Evolutionary conservation across 2,888 invertebrate species (phyloP), one percentile per base, ranked within the genome.

Genomic region (Trichopoda pennipes): DNA sequence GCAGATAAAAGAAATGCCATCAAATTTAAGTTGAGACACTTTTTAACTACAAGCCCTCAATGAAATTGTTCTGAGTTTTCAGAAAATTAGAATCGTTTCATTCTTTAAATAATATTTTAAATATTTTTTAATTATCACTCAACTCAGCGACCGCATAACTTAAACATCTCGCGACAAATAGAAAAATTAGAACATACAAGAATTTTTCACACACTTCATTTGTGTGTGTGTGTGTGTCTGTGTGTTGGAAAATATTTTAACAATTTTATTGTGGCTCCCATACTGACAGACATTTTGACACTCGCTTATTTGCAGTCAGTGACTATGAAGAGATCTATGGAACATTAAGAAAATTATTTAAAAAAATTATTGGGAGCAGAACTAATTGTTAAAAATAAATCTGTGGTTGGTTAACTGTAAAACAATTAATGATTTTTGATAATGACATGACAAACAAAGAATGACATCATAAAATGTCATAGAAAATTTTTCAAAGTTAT

Each of bases 191-290:
- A 38, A 38, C 21, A 6, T n/a, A n/a, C 1, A 58, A 58, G n/a
- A 32, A 70, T 32, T 35, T 58, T 70, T 70, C 58, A 58, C 69
- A 70, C 58, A 58, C 69, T 70, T 70, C 35, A 49, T 19, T 38
- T 56, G 17, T 55, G 3, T 17, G 19, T 56, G 32, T 32, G 16
- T 28, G 28, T 55, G 3, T 17, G 19, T 56, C 21, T 32, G 16
- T 28, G 28, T 28, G 3, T 28, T 28, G 28, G 28, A 28, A 28
- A 28, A 28, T 28, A 3, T 1, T 28, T 23, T 16, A 72, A 38
- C 51, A 61, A 19, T 42, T 42, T 51, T 56, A 4, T 23, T 55
- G n/a, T 23, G 17, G 0, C 10, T 8, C 19, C 16, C 2, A 42
- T 23, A 28, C 28, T 42, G 42, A 60, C 70, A 60, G 19, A 53